Conservation (phyloP, 2,888 invertebrate genomes). For the Polyploca ridens region DNA sequence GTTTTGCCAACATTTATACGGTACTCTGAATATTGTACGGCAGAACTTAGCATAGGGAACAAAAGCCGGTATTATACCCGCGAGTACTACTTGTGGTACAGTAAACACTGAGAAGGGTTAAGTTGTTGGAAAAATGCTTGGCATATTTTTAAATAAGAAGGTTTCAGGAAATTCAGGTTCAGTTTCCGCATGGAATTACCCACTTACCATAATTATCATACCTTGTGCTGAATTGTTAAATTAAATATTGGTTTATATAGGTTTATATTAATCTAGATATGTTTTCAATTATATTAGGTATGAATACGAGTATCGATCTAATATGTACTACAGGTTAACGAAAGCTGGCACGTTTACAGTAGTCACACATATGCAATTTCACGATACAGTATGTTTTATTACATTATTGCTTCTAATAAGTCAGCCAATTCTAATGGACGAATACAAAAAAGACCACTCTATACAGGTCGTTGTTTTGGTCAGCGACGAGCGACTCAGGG, state of each 20-base stretch:
- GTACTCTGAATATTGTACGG: constrained; percentile 6
- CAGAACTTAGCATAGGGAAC: constrained; percentile 5
- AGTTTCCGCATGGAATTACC: background rate
- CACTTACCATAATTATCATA: background rate
- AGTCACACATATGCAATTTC: too few species aligned
- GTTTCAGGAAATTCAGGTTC: background rate
- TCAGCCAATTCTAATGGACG: too few species aligned
- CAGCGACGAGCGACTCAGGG: too few species aligned
- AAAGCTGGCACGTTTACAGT: too few species aligned
- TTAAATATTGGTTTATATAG: background rate
- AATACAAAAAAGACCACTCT: too few species aligned
- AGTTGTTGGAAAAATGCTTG: background rate
- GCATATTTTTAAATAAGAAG: background rate
- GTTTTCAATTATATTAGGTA: too few species aligned
- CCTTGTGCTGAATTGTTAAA: background rate
- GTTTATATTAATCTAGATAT: too few species aligned
- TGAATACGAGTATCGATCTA: too few species aligned
- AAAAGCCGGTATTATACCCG: constrained; percentile 12
- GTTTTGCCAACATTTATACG: background rate
- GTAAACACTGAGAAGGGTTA: constrained; percentile 11
- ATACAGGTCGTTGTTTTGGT: too few species aligned
- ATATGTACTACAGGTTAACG: too few species aligned
- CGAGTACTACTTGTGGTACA: constrained; percentile 9
- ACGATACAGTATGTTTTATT: too few species aligned
- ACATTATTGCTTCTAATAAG: too few species aligned